Percentiles rank a stretch among this genome's conserved stretches.
Conservation (phyloP, 2,113 vertebrate species). For the Cyanoliseus patagonus region DNA sequence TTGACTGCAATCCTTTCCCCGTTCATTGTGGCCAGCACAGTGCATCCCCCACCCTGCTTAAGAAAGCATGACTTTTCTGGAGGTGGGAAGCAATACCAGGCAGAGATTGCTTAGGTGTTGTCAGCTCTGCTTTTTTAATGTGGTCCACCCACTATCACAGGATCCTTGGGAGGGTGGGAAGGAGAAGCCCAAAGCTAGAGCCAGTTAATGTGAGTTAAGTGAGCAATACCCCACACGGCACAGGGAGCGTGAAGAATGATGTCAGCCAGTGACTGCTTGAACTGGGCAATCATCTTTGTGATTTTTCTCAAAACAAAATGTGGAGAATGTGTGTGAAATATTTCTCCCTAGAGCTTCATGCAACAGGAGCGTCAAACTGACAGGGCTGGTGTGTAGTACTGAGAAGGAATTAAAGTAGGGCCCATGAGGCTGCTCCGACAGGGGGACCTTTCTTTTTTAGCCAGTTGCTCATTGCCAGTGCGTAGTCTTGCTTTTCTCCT, state of each 20-base stretch:
- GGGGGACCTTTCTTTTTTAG: not conserved
- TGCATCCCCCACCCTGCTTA: not conserved
- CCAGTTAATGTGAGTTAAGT: not conserved
- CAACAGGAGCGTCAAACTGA: not conserved
- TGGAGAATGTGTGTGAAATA: not conserved
- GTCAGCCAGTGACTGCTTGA: conserved; percentile 1
- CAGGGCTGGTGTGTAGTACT: not conserved
- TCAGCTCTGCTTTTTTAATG: not conserved
- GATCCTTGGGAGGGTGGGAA: not conserved
- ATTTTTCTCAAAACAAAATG: not conserved
- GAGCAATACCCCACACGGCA: not conserved
- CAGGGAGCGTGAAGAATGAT: not conserved
- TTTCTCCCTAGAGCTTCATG: not conserved
- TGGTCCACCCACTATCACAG: not conserved
- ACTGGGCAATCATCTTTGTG: not conserved
- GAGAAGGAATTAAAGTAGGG: not conserved
- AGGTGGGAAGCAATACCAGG: not conserved
- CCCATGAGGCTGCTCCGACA: not conserved
- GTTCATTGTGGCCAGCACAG: not conserved
- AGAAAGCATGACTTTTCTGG: not conserved
- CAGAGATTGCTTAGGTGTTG: not conserved
- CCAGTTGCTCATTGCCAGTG: not conserved
- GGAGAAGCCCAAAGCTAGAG: not conserved
- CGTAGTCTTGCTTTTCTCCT: not conserved
- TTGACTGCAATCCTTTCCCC: not conserved